A percentile compares a stretch with the other conserved stretches of the same genome.
These are phyloP conservation scores for Halocynthia roretzi DNA, from an alignment of 23 tunicate species.

Conservation along the genomic window DNA sequence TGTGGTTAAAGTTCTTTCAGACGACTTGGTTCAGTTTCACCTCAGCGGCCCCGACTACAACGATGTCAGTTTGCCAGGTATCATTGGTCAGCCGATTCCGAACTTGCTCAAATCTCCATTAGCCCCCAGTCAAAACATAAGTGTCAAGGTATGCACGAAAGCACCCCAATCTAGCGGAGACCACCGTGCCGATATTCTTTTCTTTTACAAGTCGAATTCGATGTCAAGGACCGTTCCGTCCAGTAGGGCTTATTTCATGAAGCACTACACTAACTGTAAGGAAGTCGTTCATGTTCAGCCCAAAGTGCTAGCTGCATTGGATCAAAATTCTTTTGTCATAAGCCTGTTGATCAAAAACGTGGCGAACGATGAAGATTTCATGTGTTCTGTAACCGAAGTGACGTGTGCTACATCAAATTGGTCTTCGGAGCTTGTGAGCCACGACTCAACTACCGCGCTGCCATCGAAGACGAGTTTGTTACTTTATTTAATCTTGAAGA, in stretches of 20 bases:
- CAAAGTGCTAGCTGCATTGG: neutral
- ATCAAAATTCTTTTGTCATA: neutral
- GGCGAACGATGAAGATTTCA: neutral
- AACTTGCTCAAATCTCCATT: neutral
- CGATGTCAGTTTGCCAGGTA: constrained; percentile 1
- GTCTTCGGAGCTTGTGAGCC: neutral
- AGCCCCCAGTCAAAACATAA: neutral
- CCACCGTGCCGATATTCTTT: neutral
- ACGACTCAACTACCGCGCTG: neutral
- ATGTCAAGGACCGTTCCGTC: neutral
- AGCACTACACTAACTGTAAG: neutral
- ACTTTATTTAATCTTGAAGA: neutral
- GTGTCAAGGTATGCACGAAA: neutral
- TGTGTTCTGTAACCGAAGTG: neutral
- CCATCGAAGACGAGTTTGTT: neutral
- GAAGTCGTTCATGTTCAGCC: neutral
- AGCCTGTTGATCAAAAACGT: neutral
- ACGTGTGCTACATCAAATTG: constrained; percentile 1
- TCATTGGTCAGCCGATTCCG: neutral
- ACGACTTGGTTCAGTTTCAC: constrained; percentile 17
- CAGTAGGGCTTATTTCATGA: neutral
- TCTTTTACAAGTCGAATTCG: neutral
- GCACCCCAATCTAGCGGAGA: neutral
- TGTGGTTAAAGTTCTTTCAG: constrained; percentile 44
- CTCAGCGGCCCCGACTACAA: constrained; percentile 15